phyloP scores from a whole-genome alignment of 2,797 vertebrate species.

The Pangasius larnaudii region DNA sequence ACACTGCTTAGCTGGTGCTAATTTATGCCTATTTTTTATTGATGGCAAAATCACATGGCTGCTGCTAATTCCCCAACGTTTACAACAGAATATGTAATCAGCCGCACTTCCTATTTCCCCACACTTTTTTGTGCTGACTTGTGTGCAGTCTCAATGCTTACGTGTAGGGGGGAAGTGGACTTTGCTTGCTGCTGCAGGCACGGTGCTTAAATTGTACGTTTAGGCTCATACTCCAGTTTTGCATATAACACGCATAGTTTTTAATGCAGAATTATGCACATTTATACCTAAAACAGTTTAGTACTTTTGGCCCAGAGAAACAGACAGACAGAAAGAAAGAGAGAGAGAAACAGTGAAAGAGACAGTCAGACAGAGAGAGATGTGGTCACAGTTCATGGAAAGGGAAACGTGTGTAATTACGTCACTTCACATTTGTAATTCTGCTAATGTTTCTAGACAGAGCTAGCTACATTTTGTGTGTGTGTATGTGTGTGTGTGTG shows the following conservation, averaged over 20 bases:
- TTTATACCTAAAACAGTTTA: background rate
- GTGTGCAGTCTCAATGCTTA: background rate
- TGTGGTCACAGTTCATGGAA: background rate
- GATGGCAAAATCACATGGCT: background rate
- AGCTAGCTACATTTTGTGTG: background rate
- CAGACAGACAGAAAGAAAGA: background rate
- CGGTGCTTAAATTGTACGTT: background rate
- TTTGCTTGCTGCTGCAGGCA: background rate
- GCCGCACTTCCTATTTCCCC: background rate
- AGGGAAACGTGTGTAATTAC: slow-evolving; percentile 16
- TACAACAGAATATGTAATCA: background rate
- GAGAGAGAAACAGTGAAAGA: background rate
- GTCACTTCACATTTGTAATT: slow-evolving; percentile 15
- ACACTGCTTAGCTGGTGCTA: background rate
- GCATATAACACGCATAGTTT: background rate
- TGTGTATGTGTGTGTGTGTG: background rate
- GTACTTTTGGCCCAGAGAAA: slow-evolving; percentile 13
- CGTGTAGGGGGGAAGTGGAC: background rate
- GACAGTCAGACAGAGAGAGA: slow-evolving; percentile 13
- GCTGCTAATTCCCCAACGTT: background rate
- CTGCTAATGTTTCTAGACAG: background rate
- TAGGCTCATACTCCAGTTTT: background rate
- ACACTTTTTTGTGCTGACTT: background rate
- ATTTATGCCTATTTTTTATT: background rate
- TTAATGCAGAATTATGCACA: background rate